phyloP scores from a whole-genome alignment of 1,140 invertebrate species.

The Megalopta genalis region DNA sequence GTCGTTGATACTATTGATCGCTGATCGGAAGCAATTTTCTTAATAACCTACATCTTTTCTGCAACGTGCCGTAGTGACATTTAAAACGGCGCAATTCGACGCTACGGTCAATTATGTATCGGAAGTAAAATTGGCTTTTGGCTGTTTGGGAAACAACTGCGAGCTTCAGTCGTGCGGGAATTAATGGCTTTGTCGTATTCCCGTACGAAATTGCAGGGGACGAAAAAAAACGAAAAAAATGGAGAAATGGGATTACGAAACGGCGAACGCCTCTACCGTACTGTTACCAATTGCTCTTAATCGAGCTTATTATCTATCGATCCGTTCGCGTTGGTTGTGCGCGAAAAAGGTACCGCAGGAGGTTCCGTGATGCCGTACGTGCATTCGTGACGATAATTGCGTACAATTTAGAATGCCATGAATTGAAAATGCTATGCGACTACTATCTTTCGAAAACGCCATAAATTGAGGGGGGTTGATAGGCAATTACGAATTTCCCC shows the following conservation, averaged over 20 bases:
- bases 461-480: conserved; percentile 13
- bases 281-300: conserved; percentile 2
- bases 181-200: conserved; percentile 18
- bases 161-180: not conserved
- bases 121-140: conserved; percentile 34
- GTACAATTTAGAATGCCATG: not conserved
- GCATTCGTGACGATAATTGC: conserved; percentile 17
- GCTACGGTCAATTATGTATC: conserved; percentile 15
- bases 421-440: not conserved
- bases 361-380: not conserved
- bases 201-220: not conserved
- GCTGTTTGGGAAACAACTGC: conserved; percentile 26
- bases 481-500: not conserved
- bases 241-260: not conserved
- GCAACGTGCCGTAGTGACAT: not conserved
- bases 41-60: not conserved
- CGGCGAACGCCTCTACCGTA: not conserved
- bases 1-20: not conserved
- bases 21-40: not conserved
- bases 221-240: not conserved
- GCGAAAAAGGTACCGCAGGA: not conserved
- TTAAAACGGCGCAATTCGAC: conserved; percentile 5
- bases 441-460: conserved; percentile 1
- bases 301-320: conserved; percentile 24
- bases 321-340: not conserved